Evolutionary conservation across 1,140 invertebrate genomes (phyloP).

Genomic region (Ooceraea biroi): DNA sequence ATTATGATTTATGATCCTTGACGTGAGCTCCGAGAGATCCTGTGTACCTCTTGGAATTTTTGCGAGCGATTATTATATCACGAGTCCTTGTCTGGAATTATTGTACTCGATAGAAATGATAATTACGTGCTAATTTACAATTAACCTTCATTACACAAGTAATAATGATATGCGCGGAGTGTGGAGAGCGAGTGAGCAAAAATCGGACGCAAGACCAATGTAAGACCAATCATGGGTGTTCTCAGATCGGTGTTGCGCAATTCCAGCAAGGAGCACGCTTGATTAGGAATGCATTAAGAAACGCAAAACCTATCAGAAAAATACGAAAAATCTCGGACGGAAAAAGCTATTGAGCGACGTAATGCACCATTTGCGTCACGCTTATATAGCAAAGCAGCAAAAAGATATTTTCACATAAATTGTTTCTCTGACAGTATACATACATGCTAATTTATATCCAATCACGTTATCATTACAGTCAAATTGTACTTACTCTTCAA

Average conservation of each 20-base stretch:
- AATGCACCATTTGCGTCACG: not conserved
- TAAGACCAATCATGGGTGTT: not conserved
- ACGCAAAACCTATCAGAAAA: not conserved
- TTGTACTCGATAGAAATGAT: not conserved
- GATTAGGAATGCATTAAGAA: not conserved
- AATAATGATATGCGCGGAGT: not conserved
- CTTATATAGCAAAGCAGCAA: no score
- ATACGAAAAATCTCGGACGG: not conserved
- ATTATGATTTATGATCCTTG: not conserved
- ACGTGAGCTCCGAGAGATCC: no score
- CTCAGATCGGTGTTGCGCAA: not conserved
- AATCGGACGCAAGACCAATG: not conserved
- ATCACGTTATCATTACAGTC: no score
- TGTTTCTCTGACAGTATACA: no score
- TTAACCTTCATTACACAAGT: conserved; percentile 9
- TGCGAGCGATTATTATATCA: conserved; percentile 9
- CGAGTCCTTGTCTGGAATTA: not conserved
- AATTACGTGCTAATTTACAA: not conserved
- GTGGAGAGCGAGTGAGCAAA: not conserved
- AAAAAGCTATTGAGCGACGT: not conserved
- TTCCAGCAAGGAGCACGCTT: not conserved
- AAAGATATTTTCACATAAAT: no score
- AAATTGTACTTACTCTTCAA: no score
- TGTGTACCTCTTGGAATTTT: not conserved
- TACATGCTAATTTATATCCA: no score